Conservation (phyloP, 2,888 invertebrate species). For the Panopea generosa region DNA sequence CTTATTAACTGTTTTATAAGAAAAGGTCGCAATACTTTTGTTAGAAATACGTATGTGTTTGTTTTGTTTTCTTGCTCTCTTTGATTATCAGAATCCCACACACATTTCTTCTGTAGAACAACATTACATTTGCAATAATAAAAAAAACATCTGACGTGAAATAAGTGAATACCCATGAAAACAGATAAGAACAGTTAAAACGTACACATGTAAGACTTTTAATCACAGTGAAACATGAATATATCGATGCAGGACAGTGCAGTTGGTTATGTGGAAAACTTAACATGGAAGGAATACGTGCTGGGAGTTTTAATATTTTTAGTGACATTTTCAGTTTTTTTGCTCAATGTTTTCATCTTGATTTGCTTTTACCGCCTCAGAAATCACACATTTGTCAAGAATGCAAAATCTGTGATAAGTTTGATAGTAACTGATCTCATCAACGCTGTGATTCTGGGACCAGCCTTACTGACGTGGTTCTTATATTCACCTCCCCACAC, state of each 20-base stretch:
- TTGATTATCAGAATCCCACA: too few species aligned
- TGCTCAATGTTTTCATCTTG: constrained; percentile 17
- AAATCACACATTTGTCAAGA: constrained; percentile 14
- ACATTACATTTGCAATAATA: too few species aligned
- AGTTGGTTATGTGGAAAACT: constrained; percentile 4
- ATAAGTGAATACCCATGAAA: too few species aligned
- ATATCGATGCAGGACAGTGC: constrained; percentile 9
- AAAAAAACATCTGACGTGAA: too few species aligned
- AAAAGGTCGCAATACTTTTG: too few species aligned
- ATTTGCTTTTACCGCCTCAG: constrained; percentile 19
- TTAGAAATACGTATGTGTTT: too few species aligned
- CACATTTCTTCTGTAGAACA: too few species aligned
- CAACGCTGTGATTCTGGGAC: constrained; percentile 17
- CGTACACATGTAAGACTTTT: too few species aligned
- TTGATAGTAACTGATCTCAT: constrained; percentile 16
- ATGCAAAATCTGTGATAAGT: constrained; percentile 19
- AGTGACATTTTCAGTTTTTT: neutral
- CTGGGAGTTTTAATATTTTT: constrained; percentile 8
- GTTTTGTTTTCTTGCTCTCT: too few species aligned
- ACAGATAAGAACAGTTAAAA: too few species aligned
- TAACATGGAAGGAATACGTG: constrained; percentile 5
- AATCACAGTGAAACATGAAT: too few species aligned
- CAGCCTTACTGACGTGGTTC: constrained; percentile 21
- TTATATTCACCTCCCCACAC: constrained; percentile 5
- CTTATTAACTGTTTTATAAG: too few species aligned